A percentile compares a stretch with the other conserved stretches of the same genome.
Evolutionary conservation across 2,113 vertebrate species (phyloP).

Genomic region (Gasterosteus nipponicus): DNA sequence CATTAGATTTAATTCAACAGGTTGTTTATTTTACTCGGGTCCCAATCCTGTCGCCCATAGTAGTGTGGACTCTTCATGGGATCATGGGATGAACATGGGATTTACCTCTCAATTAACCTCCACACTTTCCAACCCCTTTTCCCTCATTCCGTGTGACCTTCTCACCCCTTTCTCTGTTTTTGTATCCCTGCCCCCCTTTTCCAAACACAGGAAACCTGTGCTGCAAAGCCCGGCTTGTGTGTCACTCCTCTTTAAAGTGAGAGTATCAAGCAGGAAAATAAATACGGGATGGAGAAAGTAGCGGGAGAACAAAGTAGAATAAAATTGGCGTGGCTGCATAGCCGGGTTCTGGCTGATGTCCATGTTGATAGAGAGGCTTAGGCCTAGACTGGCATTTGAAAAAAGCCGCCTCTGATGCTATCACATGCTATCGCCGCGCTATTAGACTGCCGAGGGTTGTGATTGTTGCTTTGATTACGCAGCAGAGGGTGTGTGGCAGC

Average conservation of each 20-base stretch:
- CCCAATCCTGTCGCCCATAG: slow-evolving; percentile 1
- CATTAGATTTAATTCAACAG: slow-evolving; percentile 26
- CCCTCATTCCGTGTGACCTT: slow-evolving; percentile 56
- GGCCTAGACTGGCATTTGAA: slow-evolving; percentile 42
- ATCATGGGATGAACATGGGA: slow-evolving; percentile 24
- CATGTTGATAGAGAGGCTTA: slow-evolving; percentile 66
- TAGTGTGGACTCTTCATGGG: slow-evolving; percentile 8
- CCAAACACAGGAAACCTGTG: slow-evolving; percentile 73
- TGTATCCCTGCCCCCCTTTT: slow-evolving; percentile 52
- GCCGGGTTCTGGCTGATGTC: slow-evolving; percentile 67
- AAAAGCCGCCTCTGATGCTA: slow-evolving; percentile 60
- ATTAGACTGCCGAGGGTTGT: slow-evolving; percentile 52
- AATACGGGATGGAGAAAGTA: slow-evolving; percentile 66
- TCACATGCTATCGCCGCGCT: slow-evolving; percentile 54
- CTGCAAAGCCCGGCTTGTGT: slow-evolving; percentile 67
- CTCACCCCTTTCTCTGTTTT: slow-evolving; percentile 65
- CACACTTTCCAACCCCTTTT: slow-evolving; percentile 46
- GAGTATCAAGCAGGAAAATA: slow-evolving; percentile 70
- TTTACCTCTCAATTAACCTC: slow-evolving; percentile 63
- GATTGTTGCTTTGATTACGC: slow-evolving; percentile 55
- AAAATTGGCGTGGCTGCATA: slow-evolving; percentile 59
- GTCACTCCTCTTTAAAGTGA: slow-evolving; percentile 69
- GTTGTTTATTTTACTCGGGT: slow-evolving; percentile 31
- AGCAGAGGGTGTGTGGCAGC: slow-evolving; percentile 32
- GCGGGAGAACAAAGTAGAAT: slow-evolving; percentile 70